Base-by-base conservation (phyloP, 2,888 invertebrate species). In the Atherix ibis region DNA sequence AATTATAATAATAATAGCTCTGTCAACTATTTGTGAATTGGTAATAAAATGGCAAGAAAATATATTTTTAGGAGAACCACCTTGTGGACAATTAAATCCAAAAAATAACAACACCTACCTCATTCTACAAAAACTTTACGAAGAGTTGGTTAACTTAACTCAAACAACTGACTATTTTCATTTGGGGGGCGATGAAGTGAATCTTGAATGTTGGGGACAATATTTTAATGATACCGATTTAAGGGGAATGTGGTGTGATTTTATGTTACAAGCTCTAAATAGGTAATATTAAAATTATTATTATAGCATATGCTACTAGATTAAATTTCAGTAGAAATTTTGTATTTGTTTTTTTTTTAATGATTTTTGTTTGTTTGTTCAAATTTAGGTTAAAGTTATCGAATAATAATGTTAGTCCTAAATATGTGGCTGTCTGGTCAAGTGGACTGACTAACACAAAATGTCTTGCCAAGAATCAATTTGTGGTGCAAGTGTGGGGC, bases 41-140 rank as follows among this genome's bases (percentile, higher is more conserved):
- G n/a, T n/a, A n/a, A n/a, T n/a, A n/a, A n/a, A n/a, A n/a, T n/a
- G n/a, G n/a, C n/a, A n/a, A n/a, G n/a, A n/a, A n/a, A n/a, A n/a
- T n/a, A n/a, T n/a, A n/a, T n/a, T n/a, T n/a, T n/a, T 33, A 47
- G 46, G 46, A 27, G 84, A 85, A 53, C 85, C 87, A 4, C 85
- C 87, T 0, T 87, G 87, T 52, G 85, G 85, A 0, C 84, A 85
- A 52, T 62, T 85, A 22, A 84, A 87, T 62, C 82, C 84, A 3
- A 73, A 76, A 43, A 84, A 84, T 53, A 77, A 78, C 27, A 70
- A 80, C 52, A 74, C 81, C 2, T 84, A 78, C 56, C 65, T 71
- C 33, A 65, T 83, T 27, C 61, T 84, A 16, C 76, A 78, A 49
- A 73, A 73, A 27, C 63, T 87, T 5, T 87, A 84, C 58, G 65